Base-by-base conservation (phyloP, 2,113 vertebrate species). In the Neoarius graeffei region DNA sequence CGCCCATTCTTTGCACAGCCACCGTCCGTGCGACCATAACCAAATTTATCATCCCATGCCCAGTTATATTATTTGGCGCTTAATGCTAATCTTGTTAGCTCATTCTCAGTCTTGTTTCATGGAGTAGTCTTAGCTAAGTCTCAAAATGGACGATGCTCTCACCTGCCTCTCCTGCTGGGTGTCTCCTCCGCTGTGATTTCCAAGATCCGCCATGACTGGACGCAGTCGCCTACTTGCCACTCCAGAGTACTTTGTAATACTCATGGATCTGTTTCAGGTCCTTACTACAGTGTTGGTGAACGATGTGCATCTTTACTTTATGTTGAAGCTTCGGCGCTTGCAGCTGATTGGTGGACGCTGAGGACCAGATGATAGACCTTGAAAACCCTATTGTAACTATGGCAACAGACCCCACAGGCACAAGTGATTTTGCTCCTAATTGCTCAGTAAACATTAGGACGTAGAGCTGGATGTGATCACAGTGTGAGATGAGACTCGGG, bases 301-400 rank as follows among this genome's bases (percentile, higher is more conserved):
- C 97, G 96, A 97, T 96, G 95, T 95, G 96, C 96, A 97, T 97
- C 96, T 97, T 97, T 96, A 97, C 96, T 98, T 97, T 95, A 95
- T 96, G 96, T 96, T 96, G 96, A 96, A 97, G 97, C 96, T 96
- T 94, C 92, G 95, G 96, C 95, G 95, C 95, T 96, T 93, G 95
- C 90, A 94, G 94, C 97, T 96, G 96, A 98, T 98, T 98, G 97
- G 98, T 96, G 96, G 96, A 96, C 88, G 95, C 94, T 35, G 91
- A 95, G 95, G 95, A 98, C 97, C 97, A 97, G 97, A 97, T 96
- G 97, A 97, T 96, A 96, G 96, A 96, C 95, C 96, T 97, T 96
- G 93, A 95, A 85, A 96, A 96, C 96, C 96, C 94, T 95, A 96
- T 94, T 93, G 97, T 99, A 97, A 95, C 97, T 97, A 99, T 99